These are phyloP conservation scores for Drosophila histrio DNA, from an alignment of 2,888 invertebrate species.

Conservation along the genomic window DNA sequence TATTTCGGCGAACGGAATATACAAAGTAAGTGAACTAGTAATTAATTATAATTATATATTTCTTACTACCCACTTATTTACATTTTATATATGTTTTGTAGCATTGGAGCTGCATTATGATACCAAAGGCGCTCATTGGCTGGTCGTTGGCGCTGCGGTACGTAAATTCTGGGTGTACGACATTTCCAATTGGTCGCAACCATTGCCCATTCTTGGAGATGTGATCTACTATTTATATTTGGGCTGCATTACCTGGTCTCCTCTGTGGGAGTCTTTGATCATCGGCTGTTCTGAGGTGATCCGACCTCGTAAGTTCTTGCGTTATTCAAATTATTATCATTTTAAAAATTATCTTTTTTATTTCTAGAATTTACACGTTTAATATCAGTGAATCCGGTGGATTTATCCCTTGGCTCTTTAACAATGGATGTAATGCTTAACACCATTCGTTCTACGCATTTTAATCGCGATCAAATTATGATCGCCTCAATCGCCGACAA, in stretches of 20 bases:
- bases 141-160: constrained; percentile 59
- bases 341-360: not conserved
- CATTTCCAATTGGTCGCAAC: constrained; percentile 68
- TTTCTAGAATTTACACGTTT: constrained; percentile 44
- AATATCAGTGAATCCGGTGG: constrained; percentile 61
- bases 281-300: constrained; percentile 64
- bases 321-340: not conserved
- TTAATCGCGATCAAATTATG: constrained; percentile 64
- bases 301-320: constrained; percentile 60
- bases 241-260: constrained; percentile 75
- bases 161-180: constrained; percentile 76
- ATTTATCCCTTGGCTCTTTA: constrained; percentile 35
- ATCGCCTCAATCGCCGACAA: constrained; percentile 64
- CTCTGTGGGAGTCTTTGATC: constrained; percentile 76
- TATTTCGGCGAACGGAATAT: constrained; percentile 86
- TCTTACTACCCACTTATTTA: not conserved
- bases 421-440: constrained; percentile 57
- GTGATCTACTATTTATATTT: constrained; percentile 54
- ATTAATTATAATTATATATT: not conserved
- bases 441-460: constrained; percentile 66
- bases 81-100: constrained; percentile 29
- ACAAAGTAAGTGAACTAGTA: constrained; percentile 84
- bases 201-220: constrained; percentile 60
- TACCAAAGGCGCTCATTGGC: constrained; percentile 78
- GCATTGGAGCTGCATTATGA: constrained; percentile 82